Percentiles rank a stretch among this genome's conserved stretches.
Evolutionary conservation across 2,888 invertebrate genomes (phyloP).

Genomic region (Biston betularia): DNA sequence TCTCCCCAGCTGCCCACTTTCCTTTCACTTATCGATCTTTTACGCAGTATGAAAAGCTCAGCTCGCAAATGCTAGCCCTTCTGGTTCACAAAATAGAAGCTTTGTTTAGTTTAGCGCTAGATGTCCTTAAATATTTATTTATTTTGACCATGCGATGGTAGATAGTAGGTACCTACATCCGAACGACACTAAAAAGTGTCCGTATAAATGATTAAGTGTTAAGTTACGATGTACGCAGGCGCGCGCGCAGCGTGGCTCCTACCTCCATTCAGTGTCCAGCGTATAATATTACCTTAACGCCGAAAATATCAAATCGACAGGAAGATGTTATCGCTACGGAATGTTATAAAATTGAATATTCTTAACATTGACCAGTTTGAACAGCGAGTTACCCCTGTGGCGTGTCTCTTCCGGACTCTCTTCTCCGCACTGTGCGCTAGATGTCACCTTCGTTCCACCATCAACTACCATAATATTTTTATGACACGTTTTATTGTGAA

Average conservation of each 20-base stretch:
- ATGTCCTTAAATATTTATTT: conserved; percentile 9
- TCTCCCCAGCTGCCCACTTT: too few relatives aligned
- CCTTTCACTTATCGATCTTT: too few relatives aligned
- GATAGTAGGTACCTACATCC: conserved; percentile 52
- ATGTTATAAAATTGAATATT: conserved; percentile 86
- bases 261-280: conserved; percentile 73
- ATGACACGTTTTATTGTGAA: conserved; percentile 77
- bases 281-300: conserved; percentile 83
- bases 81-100: too few relatives aligned
- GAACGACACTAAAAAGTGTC: conserved; percentile 77
- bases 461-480: conserved; percentile 62
- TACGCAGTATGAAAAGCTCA: too few relatives aligned
- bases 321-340: conserved; percentile 81
- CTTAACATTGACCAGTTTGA: conserved; percentile 64
- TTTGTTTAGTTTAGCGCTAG: too few relatives aligned
- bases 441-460: conserved; percentile 48
- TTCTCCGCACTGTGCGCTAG: conserved; percentile 27
- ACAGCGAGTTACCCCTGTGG: conserved; percentile 69
- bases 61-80: not conserved
- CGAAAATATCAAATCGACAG: conserved; percentile 85
- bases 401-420: conserved; percentile 67
- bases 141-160: conserved; percentile 48
- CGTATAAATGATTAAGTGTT: conserved; percentile 83
- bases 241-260: conserved; percentile 77
- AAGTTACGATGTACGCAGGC: conserved; percentile 79